phyloP scores from a whole-genome alignment of 2,113 vertebrate genomes.

The Scolopax mira region DNA sequence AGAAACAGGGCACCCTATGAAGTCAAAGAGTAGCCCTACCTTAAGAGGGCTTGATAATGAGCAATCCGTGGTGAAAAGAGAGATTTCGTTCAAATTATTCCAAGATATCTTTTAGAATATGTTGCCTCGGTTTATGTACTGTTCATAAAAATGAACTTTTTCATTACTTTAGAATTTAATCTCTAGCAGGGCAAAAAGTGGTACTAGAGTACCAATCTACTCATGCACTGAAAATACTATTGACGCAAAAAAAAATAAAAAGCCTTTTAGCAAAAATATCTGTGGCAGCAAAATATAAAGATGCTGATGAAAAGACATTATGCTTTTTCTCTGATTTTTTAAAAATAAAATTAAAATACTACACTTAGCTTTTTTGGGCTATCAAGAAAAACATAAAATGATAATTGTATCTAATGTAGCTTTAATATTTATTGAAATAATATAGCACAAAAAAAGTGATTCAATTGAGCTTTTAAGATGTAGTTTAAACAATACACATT shows the following conservation, averaged over 20 bases:
- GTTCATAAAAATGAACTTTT: background rate
- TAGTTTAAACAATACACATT: background rate
- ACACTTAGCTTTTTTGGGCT: background rate
- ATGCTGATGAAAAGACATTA: background rate
- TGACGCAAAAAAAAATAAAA: background rate
- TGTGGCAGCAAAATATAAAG: background rate
- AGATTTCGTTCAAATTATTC: background rate
- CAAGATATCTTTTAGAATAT: background rate
- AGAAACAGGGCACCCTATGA: background rate
- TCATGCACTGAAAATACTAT: slow-evolving; percentile 7
- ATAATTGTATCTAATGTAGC: background rate
- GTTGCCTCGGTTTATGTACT: background rate
- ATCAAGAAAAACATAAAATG: background rate
- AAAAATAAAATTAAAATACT: background rate
- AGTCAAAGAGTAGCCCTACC: background rate
- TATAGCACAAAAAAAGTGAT: slow-evolving; percentile 24
- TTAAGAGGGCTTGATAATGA: background rate
- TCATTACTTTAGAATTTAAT: background rate
- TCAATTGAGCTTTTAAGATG: slow-evolving; percentile 10
- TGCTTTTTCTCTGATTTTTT: background rate
- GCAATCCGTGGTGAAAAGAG: background rate
- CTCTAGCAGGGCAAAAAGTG: background rate
- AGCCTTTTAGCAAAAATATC: background rate
- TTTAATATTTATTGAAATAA: slow-evolving; percentile 11
- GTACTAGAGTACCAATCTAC: background rate